Conservation (phyloP, 2,888 invertebrate species). For the Acrocyrtus sp. region DNA sequence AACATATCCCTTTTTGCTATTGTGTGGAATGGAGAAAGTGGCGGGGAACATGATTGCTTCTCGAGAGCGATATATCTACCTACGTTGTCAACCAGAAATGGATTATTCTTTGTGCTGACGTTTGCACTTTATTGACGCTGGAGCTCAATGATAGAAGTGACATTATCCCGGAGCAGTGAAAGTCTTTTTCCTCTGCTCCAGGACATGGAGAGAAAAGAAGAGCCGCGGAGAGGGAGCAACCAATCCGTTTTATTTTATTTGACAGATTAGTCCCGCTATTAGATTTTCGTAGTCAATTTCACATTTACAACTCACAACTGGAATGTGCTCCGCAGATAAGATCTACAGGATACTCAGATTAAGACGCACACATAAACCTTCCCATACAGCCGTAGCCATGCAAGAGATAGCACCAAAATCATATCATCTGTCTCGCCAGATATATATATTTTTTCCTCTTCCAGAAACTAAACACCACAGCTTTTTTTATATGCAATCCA, state of each 20-base stretch:
- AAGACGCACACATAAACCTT: background rate
- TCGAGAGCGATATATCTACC: too few relatives aligned
- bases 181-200: too few relatives aligned
- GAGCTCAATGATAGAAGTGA: conserved; percentile 28
- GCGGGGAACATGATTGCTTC: too few relatives aligned
- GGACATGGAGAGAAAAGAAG: too few relatives aligned
- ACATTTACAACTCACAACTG: background rate
- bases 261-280: conserved; percentile 34
- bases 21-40: too few relatives aligned
- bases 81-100: background rate
- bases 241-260: conserved; percentile 45
- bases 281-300: conserved; percentile 24
- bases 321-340: background rate
- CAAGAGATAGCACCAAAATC: too few relatives aligned
- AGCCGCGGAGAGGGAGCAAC: conserved; percentile 26
- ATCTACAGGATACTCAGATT: background rate
- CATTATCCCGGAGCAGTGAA: conserved; percentile 32
- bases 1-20: too few relatives aligned
- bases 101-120: conserved; percentile 33
- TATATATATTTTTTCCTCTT: too few relatives aligned
- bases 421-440: too few relatives aligned
- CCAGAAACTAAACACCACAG: too few relatives aligned
- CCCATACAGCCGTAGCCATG: too few relatives aligned
- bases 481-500: too few relatives aligned
- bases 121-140: conserved; percentile 34